Percentiles rank a stretch among this genome's conserved stretches.
These are phyloP conservation scores for Theretra japonica DNA, from an alignment of 2,888 invertebrate genomes.

Conservation along the genomic window DNA sequence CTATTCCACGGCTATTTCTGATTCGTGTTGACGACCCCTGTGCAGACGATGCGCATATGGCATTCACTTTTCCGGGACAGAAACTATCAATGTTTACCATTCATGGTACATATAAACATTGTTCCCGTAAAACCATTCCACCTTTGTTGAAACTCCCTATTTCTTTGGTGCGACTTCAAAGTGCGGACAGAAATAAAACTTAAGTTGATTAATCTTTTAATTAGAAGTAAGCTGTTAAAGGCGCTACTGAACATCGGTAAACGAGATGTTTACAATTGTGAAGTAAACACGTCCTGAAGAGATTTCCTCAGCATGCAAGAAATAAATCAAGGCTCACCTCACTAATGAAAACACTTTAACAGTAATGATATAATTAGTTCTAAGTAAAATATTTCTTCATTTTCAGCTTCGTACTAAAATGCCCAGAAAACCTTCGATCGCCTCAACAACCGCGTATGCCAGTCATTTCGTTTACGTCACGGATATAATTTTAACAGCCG, in stretches of 20 bases:
- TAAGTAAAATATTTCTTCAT: background rate
- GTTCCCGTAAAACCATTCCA: background rate
- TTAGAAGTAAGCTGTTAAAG: background rate
- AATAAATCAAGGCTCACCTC: background rate
- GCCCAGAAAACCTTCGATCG: background rate
- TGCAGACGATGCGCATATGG: conserved; percentile 44
- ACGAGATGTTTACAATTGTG: background rate
- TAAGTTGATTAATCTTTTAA: background rate
- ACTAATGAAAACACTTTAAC: background rate
- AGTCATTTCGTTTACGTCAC: conserved; percentile 7
- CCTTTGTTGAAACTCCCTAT: conserved; percentile 12
- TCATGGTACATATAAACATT: conserved; percentile 23
- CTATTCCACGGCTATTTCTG: conserved; percentile 70
- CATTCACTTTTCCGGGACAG: conserved; percentile 31
- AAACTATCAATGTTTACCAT: conserved; percentile 29
- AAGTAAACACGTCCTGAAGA: background rate
- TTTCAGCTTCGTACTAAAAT: background rate
- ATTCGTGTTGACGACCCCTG: conserved; percentile 70
- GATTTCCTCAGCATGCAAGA: background rate
- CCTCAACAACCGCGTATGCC: background rate
- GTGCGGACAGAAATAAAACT: background rate
- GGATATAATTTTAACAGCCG: conserved; percentile 2
- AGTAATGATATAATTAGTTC: background rate
- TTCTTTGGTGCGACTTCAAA: conserved; percentile 12
- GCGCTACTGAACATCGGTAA: no score